Evolutionary conservation across 2,888 invertebrate genomes (phyloP), one percentile per base, ranked within the genome.

Genomic region (Kuschelorhynchus macadamiae): DNA sequence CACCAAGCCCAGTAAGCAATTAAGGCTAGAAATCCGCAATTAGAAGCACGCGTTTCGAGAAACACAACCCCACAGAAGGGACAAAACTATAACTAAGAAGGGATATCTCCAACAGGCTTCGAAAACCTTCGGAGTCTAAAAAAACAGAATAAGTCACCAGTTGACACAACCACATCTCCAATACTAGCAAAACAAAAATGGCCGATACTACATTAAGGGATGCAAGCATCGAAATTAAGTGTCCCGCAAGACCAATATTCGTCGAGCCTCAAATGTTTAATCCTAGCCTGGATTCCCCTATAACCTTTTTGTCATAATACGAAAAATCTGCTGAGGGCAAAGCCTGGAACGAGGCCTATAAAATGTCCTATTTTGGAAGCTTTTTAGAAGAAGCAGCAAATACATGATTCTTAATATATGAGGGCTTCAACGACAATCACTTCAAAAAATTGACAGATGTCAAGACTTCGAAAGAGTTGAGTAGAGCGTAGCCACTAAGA

Each of bases 211-310:
- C 46, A n/a, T 18, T 46, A 46, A 3, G 7, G 5, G 20, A 14
- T 8, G 46, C 46, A 5, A 14, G 4, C 11, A 12, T 17, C 3
- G 46, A 46, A n/a, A 7, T 17, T 5, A 46, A 46, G 20, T 14
- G 11, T n/a, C 46, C 46, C 4, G 46, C 46, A 4, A 46, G 16
- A 4, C 46, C 46, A 8, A 46, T 14, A n/a, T 46, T 46, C 16
- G 20, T 18, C 4, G 8, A 18, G 7, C 46, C 46, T 14, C 20
- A 9, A n/a, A 46, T 17, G 3, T 46, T 46, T 20, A 20, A 46
- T 18, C 46, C 46, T 14, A 17, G 17, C 14, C 5, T 39, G 4
- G 41, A 39, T n/a, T 39, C 41, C 4, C 41, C 41, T n/a, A 39
- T 11, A 8, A n/a, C n/a, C 4, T 39, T 39, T 39, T n/a, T 39